Percentiles rank a stretch among this genome's conserved stretches.
These are phyloP conservation scores for Oreochromis mossambicus DNA, from an alignment of 2,797 vertebrate species.

Conservation along the genomic window DNA sequence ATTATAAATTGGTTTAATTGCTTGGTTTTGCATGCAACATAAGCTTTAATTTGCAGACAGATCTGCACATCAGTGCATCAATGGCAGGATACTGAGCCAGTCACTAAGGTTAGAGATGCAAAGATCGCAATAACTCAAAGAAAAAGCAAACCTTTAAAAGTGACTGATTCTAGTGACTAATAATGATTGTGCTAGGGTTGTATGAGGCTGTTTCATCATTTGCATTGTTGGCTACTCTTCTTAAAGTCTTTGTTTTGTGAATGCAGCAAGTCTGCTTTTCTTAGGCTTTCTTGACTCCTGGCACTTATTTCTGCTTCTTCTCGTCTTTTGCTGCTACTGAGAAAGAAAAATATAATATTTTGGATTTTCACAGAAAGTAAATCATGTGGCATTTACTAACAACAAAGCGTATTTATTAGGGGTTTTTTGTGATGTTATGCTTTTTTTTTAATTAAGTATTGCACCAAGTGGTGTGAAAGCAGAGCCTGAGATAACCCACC, in stretches of 20 bases:
- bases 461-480: slow-evolving; percentile 32
- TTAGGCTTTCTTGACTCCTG: neutral
- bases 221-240: neutral
- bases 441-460: neutral
- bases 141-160: neutral
- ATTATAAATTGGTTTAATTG: neutral
- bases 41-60: neutral
- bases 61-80: neutral
- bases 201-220: neutral
- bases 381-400: neutral
- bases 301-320: neutral
- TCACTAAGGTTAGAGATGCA: neutral
- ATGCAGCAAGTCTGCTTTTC: neutral
- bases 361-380: neutral
- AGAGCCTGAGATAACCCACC: slow-evolving; percentile 39
- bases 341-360: neutral
- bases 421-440: neutral
- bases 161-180: neutral
- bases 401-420: neutral
- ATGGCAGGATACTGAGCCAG: neutral
- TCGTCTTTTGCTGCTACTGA: neutral
- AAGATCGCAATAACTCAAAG: neutral
- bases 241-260: neutral
- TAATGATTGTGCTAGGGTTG: neutral
- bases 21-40: neutral